Percentiles rank a stretch among this genome's conserved stretches.
These are phyloP conservation scores for Varanus komodoensis DNA, from an alignment of 2,113 vertebrate genomes.

Conservation along the genomic window DNA sequence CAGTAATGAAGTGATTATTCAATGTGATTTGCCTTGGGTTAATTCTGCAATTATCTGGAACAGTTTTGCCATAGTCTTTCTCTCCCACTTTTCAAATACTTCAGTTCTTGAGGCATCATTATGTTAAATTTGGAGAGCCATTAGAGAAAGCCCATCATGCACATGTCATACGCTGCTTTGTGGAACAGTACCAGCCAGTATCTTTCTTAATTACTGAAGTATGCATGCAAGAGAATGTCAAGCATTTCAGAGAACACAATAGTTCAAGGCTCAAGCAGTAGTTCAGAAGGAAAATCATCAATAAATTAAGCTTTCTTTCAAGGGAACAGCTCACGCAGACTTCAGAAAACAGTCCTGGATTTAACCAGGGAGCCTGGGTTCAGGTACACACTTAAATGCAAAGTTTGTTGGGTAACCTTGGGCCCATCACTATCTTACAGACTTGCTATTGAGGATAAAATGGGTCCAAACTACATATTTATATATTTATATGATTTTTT, in stretches of 20 bases:
- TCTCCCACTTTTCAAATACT: conserved; percentile 44
- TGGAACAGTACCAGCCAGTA: conserved; percentile 20
- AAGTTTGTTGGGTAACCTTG: background rate
- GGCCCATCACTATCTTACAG: background rate
- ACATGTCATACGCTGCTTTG: conserved; percentile 49
- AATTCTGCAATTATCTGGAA: conserved; percentile 65
- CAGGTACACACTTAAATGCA: background rate
- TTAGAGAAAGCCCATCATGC: conserved; percentile 37
- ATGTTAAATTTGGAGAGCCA: conserved; percentile 61
- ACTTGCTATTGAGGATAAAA: background rate
- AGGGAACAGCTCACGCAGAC: background rate
- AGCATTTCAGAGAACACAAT: conserved; percentile 28
- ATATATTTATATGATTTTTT: too few species aligned
- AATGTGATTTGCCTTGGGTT: conserved; percentile 57
- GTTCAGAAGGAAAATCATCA: conserved; percentile 9
- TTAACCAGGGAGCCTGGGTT: background rate
- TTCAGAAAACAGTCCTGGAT: background rate
- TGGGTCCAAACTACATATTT: background rate
- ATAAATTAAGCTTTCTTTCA: background rate
- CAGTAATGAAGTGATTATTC: conserved; percentile 64
- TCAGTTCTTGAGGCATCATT: conserved; percentile 63
- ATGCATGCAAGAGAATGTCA: conserved; percentile 29
- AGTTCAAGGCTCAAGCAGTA: conserved; percentile 17
- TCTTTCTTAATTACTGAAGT: background rate
- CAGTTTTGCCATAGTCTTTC: conserved; percentile 19